A percentile compares a stretch with the other conserved stretches of the same genome.
Evolutionary conservation across 2,888 invertebrate species (phyloP).

Genomic region (Erebia aethiops): DNA sequence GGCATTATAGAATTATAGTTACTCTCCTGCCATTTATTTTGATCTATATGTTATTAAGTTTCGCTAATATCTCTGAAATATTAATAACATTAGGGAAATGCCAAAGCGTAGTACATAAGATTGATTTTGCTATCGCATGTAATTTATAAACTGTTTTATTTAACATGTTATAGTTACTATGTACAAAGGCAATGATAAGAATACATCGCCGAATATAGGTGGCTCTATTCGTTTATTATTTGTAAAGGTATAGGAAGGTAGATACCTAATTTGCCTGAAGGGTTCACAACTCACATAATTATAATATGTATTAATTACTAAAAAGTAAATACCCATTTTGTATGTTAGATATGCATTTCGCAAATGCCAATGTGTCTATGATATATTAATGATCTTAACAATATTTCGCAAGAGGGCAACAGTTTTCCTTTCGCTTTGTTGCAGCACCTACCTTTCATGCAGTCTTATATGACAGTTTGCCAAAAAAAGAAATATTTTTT

Average conservation of each 20-base stretch:
- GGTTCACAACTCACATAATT: no score
- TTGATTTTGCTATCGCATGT: slow-evolving; percentile 28
- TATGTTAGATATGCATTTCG: not conserved
- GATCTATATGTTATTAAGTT: slow-evolving; percentile 14
- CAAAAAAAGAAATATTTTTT: no score
- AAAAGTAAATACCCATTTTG: no score
- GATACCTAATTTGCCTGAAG: not conserved
- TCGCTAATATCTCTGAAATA: slow-evolving; percentile 17
- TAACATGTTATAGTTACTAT: not conserved
- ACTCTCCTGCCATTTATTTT: slow-evolving; percentile 29
- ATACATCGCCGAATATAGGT: slow-evolving; percentile 22
- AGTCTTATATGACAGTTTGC: no score
- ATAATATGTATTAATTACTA: no score
- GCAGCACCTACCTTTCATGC: no score
- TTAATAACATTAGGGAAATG: slow-evolving; percentile 27
- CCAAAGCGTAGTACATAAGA: slow-evolving; percentile 39
- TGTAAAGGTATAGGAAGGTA: not conserved
- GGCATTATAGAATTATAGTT: slow-evolving; percentile 17
- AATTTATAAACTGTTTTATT: not conserved
- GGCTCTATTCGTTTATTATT: slow-evolving; percentile 12
- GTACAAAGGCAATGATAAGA: slow-evolving; percentile 17
- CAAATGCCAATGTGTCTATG: not conserved
- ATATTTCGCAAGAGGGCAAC: not conserved
- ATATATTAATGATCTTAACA: not conserved
- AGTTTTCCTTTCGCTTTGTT: not conserved